phyloP scores from a whole-genome alignment of 2,113 vertebrate genomes.

The Hippocampus barbouri region DNA sequence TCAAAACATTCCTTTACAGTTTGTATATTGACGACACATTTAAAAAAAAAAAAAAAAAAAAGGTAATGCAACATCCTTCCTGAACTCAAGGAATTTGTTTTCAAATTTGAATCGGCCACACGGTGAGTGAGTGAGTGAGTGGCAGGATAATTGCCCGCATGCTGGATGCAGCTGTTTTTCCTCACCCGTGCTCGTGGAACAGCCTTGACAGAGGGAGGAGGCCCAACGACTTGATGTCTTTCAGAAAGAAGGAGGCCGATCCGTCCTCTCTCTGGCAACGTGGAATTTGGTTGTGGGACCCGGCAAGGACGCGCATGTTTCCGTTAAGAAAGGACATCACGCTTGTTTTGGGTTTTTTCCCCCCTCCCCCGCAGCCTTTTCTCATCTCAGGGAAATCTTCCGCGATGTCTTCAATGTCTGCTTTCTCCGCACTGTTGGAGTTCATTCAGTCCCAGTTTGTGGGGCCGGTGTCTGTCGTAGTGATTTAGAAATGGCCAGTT shows the following conservation, averaged over 20 bases:
- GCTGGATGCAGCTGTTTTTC: conserved; percentile 31
- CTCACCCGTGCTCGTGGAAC: conserved; percentile 5
- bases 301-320: conserved; percentile 21
- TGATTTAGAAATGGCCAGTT: conserved; percentile 30
- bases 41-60: background rate
- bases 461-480: conserved; percentile 36
- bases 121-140: conserved; percentile 16
- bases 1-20: conserved; percentile 19
- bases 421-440: conserved; percentile 17
- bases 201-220: conserved; percentile 13
- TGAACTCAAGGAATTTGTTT: conserved; percentile 62
- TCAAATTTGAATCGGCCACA: conserved; percentile 23
- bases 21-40: conserved; percentile 7
- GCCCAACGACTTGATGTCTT: conserved; percentile 4
- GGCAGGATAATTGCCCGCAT: conserved; percentile 17
- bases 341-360: conserved; percentile 12
- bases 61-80: conserved; percentile 54
- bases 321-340: conserved; percentile 16
- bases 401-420: conserved; percentile 25
- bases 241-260: background rate
- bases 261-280: conserved; percentile 31
- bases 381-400: conserved; percentile 21
- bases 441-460: conserved; percentile 19
- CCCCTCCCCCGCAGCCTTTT: background rate
- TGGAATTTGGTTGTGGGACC: conserved; percentile 25